Conservation (phyloP, 2,113 vertebrate species). For the Melospiza georgiana region DNA sequence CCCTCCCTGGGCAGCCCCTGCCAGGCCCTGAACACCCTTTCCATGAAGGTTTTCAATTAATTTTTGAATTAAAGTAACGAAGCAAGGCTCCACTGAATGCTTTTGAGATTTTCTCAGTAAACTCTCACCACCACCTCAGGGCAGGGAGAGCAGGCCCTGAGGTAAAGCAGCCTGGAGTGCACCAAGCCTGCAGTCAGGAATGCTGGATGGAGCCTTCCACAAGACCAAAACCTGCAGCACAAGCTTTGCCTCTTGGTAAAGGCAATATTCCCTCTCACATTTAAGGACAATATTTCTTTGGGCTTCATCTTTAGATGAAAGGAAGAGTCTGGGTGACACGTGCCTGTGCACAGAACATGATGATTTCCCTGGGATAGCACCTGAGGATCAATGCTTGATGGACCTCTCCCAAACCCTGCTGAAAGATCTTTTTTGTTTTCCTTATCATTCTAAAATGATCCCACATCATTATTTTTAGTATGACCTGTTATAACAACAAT, state of each 20-base stretch:
- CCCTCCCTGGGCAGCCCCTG: not conserved
- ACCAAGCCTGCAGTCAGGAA: not conserved
- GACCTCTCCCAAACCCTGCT: not conserved
- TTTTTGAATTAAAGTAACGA: not conserved
- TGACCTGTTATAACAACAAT: not conserved
- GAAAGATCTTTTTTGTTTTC: not conserved
- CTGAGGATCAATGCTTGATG: not conserved
- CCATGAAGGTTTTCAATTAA: not conserved
- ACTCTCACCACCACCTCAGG: not conserved
- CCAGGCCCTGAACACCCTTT: not conserved
- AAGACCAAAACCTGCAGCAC: not conserved
- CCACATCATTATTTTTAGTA: not conserved
- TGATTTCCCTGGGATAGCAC: not conserved
- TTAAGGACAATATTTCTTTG: not conserved
- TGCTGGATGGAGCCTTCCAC: not conserved
- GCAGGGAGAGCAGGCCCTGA: not conserved
- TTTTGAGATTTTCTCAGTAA: not conserved
- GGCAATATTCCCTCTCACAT: not conserved
- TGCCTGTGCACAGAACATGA: not conserved
- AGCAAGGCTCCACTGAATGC: not conserved
- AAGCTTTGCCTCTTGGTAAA: not conserved
- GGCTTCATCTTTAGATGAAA: not conserved
- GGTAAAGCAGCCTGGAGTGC: not conserved
- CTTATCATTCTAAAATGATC: not conserved
- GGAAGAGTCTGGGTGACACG: not conserved